These are phyloP conservation scores for Spodoptera litura DNA, from an alignment of 1,140 invertebrate species.

Conservation along the genomic window DNA sequence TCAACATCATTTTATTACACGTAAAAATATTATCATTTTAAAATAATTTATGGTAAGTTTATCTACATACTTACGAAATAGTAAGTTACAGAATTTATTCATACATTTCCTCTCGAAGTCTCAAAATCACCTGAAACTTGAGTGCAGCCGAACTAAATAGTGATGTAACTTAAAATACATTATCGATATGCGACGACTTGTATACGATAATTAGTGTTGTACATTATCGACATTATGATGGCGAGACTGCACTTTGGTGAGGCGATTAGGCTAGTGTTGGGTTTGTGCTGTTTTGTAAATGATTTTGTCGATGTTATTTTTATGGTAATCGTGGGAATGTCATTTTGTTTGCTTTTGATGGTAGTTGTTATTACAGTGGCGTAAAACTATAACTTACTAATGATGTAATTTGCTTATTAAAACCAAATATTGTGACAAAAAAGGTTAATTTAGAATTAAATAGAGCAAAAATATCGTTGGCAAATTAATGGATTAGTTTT, in stretches of 20 bases:
- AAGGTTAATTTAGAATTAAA: too few species aligned
- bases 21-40: neutral
- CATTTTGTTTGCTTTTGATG: neutral
- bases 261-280: slow-evolving; percentile 66
- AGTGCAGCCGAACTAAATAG: slow-evolving; percentile 51
- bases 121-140: neutral
- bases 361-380: too few species aligned
- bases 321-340: neutral
- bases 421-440: too few species aligned
- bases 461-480: too few species aligned
- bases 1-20: too few species aligned
- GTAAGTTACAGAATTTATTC: slow-evolving; percentile 1
- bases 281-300: neutral
- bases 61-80: neutral
- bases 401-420: too few species aligned
- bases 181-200: slow-evolving; percentile 65
- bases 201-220: slow-evolving; percentile 75
- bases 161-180: slow-evolving; percentile 61
- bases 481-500: too few species aligned
- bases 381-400: too few species aligned
- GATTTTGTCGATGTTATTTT: slow-evolving; percentile 19
- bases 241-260: slow-evolving; percentile 77
- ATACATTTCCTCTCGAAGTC: neutral
- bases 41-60: neutral
- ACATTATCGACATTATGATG: slow-evolving; percentile 78